Conservation (phyloP, 2,797 vertebrate species). For the Gastrophryne carolinensis region DNA sequence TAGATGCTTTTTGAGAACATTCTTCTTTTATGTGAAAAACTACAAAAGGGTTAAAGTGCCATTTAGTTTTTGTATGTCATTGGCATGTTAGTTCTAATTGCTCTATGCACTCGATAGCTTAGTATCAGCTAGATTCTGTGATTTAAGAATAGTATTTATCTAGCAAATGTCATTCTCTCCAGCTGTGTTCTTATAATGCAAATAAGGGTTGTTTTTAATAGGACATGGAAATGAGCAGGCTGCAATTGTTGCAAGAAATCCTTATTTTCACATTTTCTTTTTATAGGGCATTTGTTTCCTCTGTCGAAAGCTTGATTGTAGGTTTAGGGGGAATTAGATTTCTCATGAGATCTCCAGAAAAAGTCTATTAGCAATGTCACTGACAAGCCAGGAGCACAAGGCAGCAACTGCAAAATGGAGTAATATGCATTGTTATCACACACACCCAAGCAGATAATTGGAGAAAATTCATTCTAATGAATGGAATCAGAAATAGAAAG, state of each 20-base stretch:
- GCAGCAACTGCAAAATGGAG: conserved; percentile 5
- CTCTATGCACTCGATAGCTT: conserved; percentile 33
- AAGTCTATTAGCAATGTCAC: conserved; percentile 27
- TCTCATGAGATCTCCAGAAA: conserved; percentile 8
- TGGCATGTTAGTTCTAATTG: conserved; percentile 40
- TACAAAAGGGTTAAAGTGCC: conserved; percentile 24
- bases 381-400: conserved; percentile 13
- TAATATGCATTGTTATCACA: conserved; percentile 28
- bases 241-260: conserved; percentile 33
- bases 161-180: neutral
- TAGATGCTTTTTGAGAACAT: no score
- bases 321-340: conserved; percentile 11
- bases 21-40: no score
- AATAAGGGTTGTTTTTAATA: neutral
- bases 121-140: conserved; percentile 17
- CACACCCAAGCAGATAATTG: conserved; percentile 38
- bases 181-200: conserved; percentile 33
- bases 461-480: neutral
- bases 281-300: conserved; percentile 42
- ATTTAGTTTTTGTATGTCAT: neutral
- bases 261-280: conserved; percentile 41
- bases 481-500: conserved; percentile 24
- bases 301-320: conserved; percentile 27
- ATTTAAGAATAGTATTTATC: conserved; percentile 29
- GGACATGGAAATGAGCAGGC: conserved; percentile 32